Base-by-base conservation (phyloP, 2,888 invertebrate species). In the Ichneumoninae sp. region DNA sequence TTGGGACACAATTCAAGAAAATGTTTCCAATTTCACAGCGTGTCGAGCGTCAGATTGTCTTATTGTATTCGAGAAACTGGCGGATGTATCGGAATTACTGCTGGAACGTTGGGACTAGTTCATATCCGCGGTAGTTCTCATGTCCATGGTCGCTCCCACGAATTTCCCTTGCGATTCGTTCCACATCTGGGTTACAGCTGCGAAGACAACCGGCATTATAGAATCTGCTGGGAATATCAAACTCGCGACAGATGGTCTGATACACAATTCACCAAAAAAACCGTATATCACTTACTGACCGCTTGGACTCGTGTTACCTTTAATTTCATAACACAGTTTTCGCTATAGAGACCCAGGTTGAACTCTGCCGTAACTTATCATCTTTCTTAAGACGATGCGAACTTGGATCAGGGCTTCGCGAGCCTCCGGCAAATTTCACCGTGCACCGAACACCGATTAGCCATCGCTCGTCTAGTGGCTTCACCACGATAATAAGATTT, bases 401-500 rank as follows among this genome's bases (percentile, higher is more conserved):
- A 36, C 30, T 72, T 30, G 44, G 26, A 19, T 50, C 54, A 33
- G 10, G n/a, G n/a, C n/a, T 47, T 30, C 16, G 44, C 7, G 36
- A 30, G 33, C 33, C 54, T 5, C 50, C 5, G 26, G 36, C 54
- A 36, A 71, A 19, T 71, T 54, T 50, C 71, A 30, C 50, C 10
- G 47, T 52, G 33, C 16, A 62, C 13, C 30, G 62, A 62, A 30
- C 62, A 62, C 33, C 47, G 69, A 69, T 82, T 66, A 69, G 70
- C 80, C 68, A 85, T 88, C 88, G 86, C 83, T 88, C 88, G 86
- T 84, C 72, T 82, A 16, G n/a, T 62, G 86, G 80, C 85, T 89
- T 89, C 84, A 78, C 82, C 77, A 72, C 77, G 88, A 88, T 91
- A 90, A 90, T 88, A 88, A 89, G 89, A 90, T 91, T 91, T 90